A percentile compares a stretch with the other conserved stretches of the same genome.
phyloP scores from a whole-genome alignment of 2,113 vertebrate species.

The Paratilapia polleni region DNA sequence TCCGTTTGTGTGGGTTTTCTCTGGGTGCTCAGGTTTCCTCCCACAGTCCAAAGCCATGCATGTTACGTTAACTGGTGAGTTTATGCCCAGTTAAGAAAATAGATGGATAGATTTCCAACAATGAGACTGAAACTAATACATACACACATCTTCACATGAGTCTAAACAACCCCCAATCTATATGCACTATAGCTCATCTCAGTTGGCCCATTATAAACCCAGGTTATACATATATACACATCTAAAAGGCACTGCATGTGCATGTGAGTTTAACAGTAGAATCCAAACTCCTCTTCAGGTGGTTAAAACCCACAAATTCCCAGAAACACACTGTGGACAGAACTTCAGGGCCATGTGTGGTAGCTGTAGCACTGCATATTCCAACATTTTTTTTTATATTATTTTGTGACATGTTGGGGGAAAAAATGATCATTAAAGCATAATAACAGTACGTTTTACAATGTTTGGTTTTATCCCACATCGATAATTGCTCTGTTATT shows the following conservation, averaged over 20 bases:
- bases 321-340: not conserved
- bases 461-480: not conserved
- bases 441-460: not conserved
- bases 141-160: not conserved
- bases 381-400: not conserved
- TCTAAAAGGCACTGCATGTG: not conserved
- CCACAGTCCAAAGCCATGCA: not conserved
- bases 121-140: conserved; percentile 2
- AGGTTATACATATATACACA: not conserved
- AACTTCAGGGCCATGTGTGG: not conserved
- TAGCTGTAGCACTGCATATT: not conserved
- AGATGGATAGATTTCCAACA: not conserved
- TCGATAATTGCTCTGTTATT: not conserved
- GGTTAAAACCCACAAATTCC: not conserved
- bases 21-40: not conserved
- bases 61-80: not conserved
- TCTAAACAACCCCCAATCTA: not conserved
- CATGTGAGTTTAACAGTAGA: not conserved
- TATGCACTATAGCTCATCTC: not conserved
- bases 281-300: not conserved
- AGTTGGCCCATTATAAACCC: not conserved
- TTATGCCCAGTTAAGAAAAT: not conserved
- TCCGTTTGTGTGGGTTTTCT: not conserved
- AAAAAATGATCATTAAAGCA: not conserved
- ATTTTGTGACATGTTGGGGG: not conserved